These are phyloP conservation scores for Deroptyus accipitrinus DNA, from an alignment of 2,113 vertebrate genomes.

Conservation along the genomic window DNA sequence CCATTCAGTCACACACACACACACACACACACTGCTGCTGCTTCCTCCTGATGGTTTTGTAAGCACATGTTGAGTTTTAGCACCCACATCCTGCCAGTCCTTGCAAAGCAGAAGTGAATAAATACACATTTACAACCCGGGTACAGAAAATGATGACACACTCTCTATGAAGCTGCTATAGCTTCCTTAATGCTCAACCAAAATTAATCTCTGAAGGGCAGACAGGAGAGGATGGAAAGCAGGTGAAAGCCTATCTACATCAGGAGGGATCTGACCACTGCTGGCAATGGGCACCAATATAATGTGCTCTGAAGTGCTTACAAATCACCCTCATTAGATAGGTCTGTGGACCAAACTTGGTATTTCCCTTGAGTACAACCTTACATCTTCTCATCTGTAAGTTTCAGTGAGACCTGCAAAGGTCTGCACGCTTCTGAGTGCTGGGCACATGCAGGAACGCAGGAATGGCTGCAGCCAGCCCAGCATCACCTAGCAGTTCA, in stretches of 20 bases:
- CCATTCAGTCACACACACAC: background rate
- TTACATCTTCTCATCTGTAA: background rate
- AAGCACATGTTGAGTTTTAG: background rate
- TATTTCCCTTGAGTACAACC: background rate
- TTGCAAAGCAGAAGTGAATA: slow-evolving; percentile 45
- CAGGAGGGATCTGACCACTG: background rate
- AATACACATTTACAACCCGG: background rate
- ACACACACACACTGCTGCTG: background rate
- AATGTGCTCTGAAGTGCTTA: background rate
- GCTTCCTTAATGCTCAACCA: background rate
- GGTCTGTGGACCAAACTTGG: fast-evolving
- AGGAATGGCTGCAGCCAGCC: background rate
- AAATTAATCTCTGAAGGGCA: background rate
- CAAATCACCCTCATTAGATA: background rate
- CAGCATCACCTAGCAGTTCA: background rate
- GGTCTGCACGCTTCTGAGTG: background rate
- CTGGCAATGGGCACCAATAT: background rate
- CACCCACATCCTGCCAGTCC: slow-evolving; percentile 53
- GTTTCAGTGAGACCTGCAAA: background rate
- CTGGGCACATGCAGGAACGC: fast-evolving
- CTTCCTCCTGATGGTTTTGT: background rate
- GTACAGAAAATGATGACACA: background rate
- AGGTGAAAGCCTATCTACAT: background rate
- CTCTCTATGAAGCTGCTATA: background rate
- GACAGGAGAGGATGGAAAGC: background rate